Percentiles rank a stretch among this genome's conserved stretches.
Evolutionary conservation across 2,888 invertebrate species (phyloP).

Genomic region (Leistus spinibarbis): DNA sequence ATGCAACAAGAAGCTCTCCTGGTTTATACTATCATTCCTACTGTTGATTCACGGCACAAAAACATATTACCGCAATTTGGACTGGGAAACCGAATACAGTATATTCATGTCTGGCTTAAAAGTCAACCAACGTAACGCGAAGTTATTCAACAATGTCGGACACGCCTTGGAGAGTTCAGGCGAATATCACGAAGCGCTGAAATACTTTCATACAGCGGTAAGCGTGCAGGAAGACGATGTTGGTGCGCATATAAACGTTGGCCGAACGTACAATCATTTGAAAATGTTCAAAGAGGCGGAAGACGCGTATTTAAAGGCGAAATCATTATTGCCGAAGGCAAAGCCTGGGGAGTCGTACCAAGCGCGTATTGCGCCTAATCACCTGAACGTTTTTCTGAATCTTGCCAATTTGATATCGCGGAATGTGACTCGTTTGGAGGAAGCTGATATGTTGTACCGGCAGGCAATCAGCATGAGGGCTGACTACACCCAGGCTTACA

Average conservation of each 20-base stretch:
- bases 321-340: conserved; percentile 86
- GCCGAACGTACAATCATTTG: conserved; percentile 90
- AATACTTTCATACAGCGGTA: conserved; percentile 91
- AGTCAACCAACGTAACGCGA: conserved; percentile 90
- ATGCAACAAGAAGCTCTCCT: conserved; percentile 69
- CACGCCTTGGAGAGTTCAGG: conserved; percentile 87
- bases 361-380: conserved; percentile 93
- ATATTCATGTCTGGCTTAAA: conserved; percentile 91
- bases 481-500: conserved; percentile 95
- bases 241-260: conserved; percentile 96
- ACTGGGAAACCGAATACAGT: conserved; percentile 92
- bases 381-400: conserved; percentile 94
- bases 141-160: conserved; percentile 96
- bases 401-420: conserved; percentile 93
- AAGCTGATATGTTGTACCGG: conserved; percentile 91
- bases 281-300: conserved; percentile 89
- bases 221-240: conserved; percentile 94
- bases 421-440: conserved; percentile 88
- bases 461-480: conserved; percentile 98
- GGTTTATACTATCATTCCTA: conserved; percentile 68
- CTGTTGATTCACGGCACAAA: conserved; percentile 82
- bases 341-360: conserved; percentile 95
- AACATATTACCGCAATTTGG: conserved; percentile 86
- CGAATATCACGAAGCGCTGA: conserved; percentile 76
- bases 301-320: conserved; percentile 88